Evolutionary conservation across 2,888 invertebrate species (phyloP).

Genomic region (Ectemnius lituratus): DNA sequence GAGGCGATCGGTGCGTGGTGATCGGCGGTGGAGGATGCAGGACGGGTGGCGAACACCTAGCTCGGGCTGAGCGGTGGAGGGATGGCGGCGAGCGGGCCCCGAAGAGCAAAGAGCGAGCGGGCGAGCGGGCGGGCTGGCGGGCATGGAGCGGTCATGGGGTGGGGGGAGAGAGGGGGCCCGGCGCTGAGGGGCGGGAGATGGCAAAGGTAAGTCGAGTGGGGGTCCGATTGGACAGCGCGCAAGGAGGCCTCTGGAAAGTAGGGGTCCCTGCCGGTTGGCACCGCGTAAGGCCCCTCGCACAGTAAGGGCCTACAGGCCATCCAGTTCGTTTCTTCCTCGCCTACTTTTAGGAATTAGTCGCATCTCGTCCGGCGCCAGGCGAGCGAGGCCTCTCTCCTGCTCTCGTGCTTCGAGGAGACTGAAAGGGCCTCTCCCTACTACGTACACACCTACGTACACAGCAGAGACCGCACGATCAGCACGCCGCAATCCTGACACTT

Average conservation of each 20-base stretch:
- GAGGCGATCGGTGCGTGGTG: slow-evolving; percentile 24
- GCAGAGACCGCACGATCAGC: slow-evolving; percentile 1
- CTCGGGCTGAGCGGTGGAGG: slow-evolving; percentile 7
- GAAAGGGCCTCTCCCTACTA: slow-evolving; percentile 35
- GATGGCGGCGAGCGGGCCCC: background rate
- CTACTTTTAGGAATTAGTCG: slow-evolving; percentile 75
- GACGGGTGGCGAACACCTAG: background rate
- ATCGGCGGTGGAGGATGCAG: slow-evolving; percentile 29
- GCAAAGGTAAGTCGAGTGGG: slow-evolving; percentile 41
- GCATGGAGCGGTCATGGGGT: slow-evolving; percentile 11
- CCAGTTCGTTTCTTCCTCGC: slow-evolving; percentile 75
- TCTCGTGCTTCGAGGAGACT: slow-evolving; percentile 19
- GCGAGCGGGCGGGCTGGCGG: slow-evolving; percentile 48
- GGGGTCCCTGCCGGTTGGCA: slow-evolving; percentile 65
- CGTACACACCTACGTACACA: slow-evolving; percentile 8
- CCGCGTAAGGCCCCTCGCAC: slow-evolving; percentile 70
- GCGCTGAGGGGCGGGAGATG: slow-evolving; percentile 45
- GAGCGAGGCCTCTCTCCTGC: slow-evolving; percentile 54
- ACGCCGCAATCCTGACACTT: background rate
- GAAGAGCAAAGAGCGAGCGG: slow-evolving; percentile 5
- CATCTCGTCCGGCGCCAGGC: slow-evolving; percentile 67
- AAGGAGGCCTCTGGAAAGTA: slow-evolving; percentile 62
- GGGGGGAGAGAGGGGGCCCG: slow-evolving; percentile 26
- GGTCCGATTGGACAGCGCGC: slow-evolving; percentile 43
- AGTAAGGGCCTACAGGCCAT: slow-evolving; percentile 77